A percentile compares a stretch with the other conserved stretches of the same genome.
Conservation (phyloP, 2,888 invertebrate genomes). For the Drosophila atroscutellata region DNA sequence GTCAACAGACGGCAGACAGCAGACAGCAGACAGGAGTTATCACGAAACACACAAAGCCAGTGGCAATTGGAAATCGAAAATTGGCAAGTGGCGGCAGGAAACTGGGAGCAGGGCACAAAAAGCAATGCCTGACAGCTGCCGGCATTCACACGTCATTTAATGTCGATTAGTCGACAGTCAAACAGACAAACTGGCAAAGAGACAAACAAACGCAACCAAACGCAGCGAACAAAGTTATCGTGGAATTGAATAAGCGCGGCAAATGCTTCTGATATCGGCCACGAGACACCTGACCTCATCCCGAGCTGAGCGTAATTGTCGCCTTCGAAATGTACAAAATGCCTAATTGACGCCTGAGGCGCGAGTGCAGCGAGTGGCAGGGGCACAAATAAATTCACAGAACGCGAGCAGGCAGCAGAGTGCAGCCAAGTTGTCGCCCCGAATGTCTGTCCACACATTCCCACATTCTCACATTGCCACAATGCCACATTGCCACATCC, state of each 20-base stretch:
- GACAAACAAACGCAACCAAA: constrained; percentile 4
- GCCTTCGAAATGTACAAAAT: constrained; percentile 73
- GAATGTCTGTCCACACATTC: not conserved
- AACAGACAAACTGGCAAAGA: constrained; percentile 26
- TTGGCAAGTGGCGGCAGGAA: constrained; percentile 25
- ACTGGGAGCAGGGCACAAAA: constrained; percentile 38
- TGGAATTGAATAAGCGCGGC: constrained; percentile 56
- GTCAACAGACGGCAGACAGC: constrained; percentile 44
- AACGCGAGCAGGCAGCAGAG: constrained; percentile 3
- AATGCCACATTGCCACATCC: not conserved
- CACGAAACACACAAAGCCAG: constrained; percentile 39
- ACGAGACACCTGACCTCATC: constrained; percentile 39
- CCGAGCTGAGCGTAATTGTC: constrained; percentile 60
- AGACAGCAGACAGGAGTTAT: constrained; percentile 42
- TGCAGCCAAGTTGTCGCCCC: constrained; percentile 17
- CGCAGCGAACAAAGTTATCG: constrained; percentile 53
- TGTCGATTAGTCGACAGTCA: constrained; percentile 82
- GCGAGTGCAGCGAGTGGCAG: constrained; percentile 23
- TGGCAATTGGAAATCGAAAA: constrained; percentile 63
- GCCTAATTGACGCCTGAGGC: constrained; percentile 79
- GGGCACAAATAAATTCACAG: constrained; percentile 5
- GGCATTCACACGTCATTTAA: constrained; percentile 85
- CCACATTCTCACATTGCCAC: not conserved
- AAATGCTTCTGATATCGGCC: constrained; percentile 30
- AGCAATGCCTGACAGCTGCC: constrained; percentile 79